Evolutionary conservation across 64 coral and sea anemone species (phyloP).

Genomic region (Platygyra sinensis): DNA sequence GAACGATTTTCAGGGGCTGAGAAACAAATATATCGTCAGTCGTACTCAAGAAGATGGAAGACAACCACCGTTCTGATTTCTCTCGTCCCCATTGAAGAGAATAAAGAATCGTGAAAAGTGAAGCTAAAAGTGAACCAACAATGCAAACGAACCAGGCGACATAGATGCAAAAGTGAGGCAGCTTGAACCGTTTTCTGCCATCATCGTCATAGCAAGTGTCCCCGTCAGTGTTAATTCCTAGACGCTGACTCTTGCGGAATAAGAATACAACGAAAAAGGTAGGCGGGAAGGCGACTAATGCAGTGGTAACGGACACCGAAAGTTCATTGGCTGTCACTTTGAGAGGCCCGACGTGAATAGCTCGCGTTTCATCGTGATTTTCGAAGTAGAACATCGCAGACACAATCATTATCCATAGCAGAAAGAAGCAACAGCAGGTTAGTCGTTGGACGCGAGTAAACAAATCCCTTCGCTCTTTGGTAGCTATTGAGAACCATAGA

Average conservation of each 20-base stretch:
- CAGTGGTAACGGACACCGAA: conserved; percentile 32
- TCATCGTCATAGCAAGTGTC: not conserved
- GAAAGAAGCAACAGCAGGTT: conserved; percentile 72
- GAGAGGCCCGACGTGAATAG: conserved; percentile 69
- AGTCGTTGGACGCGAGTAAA: conserved; percentile 83
- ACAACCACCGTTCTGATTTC: conserved; percentile 67
- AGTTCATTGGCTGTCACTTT: conserved; percentile 60
- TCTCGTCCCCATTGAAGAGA: conserved; percentile 64
- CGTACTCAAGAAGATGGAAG: conserved; percentile 67
- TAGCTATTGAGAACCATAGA: conserved; percentile 79
- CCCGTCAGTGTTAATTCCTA: not conserved
- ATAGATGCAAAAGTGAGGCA: conserved; percentile 53
- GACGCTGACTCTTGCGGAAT: conserved; percentile 54
- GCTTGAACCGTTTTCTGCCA: not conserved
- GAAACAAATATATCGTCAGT: conserved; percentile 71
- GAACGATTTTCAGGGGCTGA: conserved; percentile 71
- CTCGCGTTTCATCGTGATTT: conserved; percentile 1
- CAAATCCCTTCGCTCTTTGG: conserved; percentile 53
- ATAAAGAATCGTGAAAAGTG: conserved; percentile 56
- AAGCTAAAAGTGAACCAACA: conserved; percentile 23
- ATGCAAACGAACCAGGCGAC: conserved; percentile 73
- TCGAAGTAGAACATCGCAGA: conserved; percentile 71
- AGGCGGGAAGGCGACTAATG: conserved; percentile 58
- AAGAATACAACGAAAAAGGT: conserved; percentile 54
- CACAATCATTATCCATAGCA: conserved; percentile 69